A percentile compares a stretch with the other conserved stretches of the same genome.
These are phyloP conservation scores for Agrilus cyanescens DNA, from an alignment of 2,888 invertebrate species.

Conservation along the genomic window DNA sequence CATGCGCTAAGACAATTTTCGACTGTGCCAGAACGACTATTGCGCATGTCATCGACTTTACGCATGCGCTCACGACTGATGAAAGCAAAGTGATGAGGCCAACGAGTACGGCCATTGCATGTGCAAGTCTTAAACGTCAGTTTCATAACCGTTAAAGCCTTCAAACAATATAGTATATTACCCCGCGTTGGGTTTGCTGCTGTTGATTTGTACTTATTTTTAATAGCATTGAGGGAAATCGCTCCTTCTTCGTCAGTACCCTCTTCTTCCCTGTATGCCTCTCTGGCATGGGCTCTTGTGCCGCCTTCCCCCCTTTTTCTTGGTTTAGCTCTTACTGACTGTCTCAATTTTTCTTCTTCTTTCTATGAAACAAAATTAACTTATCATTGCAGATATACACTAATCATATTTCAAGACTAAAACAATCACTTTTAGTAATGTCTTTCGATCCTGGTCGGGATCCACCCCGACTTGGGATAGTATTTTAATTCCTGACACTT, in stretches of 20 bases:
- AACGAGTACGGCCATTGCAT: too few relatives aligned
- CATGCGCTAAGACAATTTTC: too few relatives aligned
- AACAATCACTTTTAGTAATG: conserved; percentile 68
- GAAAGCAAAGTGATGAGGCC: too few relatives aligned
- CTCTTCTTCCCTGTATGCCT: conserved; percentile 56
- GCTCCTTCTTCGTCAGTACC: conserved; percentile 90
- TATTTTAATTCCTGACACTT: conserved; percentile 91
- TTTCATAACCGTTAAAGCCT: too few relatives aligned
- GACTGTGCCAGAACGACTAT: too few relatives aligned
- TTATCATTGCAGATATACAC: conserved; percentile 1
- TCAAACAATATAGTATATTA: too few relatives aligned
- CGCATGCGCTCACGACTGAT: too few relatives aligned
- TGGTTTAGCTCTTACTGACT: conserved; percentile 61
- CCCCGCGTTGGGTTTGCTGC: conserved; percentile 32
- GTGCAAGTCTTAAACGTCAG: too few relatives aligned
- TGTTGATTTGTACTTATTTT: conserved; percentile 77
- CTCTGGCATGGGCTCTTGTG: conserved; percentile 30
- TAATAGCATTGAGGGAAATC: conserved; percentile 87
- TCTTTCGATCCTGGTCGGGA: conserved; percentile 85
- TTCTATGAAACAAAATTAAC: conserved; percentile 43
- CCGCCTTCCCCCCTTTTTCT: conserved; percentile 30
- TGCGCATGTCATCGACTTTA: too few relatives aligned
- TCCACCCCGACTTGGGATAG: conserved; percentile 87
- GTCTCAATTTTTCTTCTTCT: conserved; percentile 91
- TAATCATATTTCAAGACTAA: background rate